Conservation (phyloP, 1,140 invertebrate genomes). For the Brachionus rotundiformis region DNA sequence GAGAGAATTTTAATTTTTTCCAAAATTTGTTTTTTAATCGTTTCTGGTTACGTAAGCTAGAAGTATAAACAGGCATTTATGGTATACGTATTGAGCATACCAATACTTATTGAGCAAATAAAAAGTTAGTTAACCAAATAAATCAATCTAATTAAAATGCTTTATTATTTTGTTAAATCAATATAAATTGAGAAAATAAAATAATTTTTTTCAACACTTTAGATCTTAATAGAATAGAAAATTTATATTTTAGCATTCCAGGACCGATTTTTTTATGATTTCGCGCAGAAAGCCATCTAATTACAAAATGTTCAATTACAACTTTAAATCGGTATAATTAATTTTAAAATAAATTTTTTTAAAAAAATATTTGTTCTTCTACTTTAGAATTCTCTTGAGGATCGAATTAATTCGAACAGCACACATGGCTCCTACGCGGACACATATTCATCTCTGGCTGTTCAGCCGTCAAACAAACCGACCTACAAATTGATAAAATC, state of each 20-base stretch:
- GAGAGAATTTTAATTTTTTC: constrained; percentile 28
- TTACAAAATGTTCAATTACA: constrained; percentile 16
- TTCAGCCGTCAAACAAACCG: not conserved
- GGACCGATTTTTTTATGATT: constrained; percentile 35
- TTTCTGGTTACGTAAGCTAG: constrained; percentile 34
- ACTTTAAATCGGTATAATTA: constrained; percentile 38
- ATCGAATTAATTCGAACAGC: constrained; percentile 42
- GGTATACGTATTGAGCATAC: not conserved
- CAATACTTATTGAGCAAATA: not conserved
- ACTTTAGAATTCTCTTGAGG: constrained; percentile 33
- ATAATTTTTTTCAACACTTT: not conserved
- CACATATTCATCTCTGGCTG: constrained; percentile 23
- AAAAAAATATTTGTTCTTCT: not conserved
- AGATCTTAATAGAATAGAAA: not conserved
- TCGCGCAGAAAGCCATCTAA: constrained; percentile 9
- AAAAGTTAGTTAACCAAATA: not conserved
- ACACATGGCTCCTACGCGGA: constrained; percentile 48
- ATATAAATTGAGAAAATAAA: not conserved
- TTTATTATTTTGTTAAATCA: not conserved
- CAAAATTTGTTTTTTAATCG: not conserved
- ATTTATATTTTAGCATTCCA: not conserved
- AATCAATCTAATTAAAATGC: constrained; percentile 20
- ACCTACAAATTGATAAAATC: constrained; percentile 48
- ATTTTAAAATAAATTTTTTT: not conserved
- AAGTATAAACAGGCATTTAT: not conserved